Evolutionary conservation across 2,888 invertebrate species (phyloP).

Genomic region (Antitype chi): DNA sequence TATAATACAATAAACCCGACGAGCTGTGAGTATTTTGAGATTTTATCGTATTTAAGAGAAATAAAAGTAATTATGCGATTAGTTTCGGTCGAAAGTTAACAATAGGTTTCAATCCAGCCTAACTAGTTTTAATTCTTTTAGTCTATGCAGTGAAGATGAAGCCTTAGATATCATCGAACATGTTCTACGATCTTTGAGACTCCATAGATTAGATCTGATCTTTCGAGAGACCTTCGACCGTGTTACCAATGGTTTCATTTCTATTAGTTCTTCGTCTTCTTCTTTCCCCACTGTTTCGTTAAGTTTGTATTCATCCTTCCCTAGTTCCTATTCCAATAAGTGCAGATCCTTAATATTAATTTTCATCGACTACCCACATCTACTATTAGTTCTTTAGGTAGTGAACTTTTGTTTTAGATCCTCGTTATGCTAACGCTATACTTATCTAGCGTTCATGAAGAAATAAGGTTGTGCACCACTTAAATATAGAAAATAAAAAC

Average conservation of each 20-base stretch:
- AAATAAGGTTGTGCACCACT: conserved; percentile 91
- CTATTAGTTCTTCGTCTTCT: conserved; percentile 48
- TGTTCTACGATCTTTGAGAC: conserved; percentile 71
- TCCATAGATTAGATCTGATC: conserved; percentile 77
- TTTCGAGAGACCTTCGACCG: conserved; percentile 72
- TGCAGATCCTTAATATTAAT: conserved; percentile 69
- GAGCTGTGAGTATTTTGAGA: conserved; percentile 91
- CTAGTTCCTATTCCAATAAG: conserved; percentile 86
- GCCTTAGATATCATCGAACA: conserved; percentile 83
- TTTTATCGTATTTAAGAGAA: conserved; percentile 90
- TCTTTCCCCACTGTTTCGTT: conserved; percentile 46
- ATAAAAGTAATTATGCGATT: conserved; percentile 80
- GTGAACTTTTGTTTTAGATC: conserved; percentile 80
- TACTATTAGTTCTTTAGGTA: conserved; percentile 81
- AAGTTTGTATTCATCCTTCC: conserved; percentile 73
- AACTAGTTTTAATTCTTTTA: conserved; percentile 85
- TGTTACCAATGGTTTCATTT: conserved; percentile 63
- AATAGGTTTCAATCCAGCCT: conserved; percentile 87
- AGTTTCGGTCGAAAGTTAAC: conserved; percentile 83
- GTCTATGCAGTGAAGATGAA: conserved; percentile 78
- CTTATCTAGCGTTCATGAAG: conserved; percentile 89
- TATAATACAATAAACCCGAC: conserved; percentile 90
- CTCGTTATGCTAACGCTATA: conserved; percentile 87
- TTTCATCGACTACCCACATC: conserved; percentile 76
- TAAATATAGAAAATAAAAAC: conserved; percentile 87